Evolutionary conservation across 2,113 vertebrate species (phyloP).

Genomic region (Sorex araneus): DNA sequence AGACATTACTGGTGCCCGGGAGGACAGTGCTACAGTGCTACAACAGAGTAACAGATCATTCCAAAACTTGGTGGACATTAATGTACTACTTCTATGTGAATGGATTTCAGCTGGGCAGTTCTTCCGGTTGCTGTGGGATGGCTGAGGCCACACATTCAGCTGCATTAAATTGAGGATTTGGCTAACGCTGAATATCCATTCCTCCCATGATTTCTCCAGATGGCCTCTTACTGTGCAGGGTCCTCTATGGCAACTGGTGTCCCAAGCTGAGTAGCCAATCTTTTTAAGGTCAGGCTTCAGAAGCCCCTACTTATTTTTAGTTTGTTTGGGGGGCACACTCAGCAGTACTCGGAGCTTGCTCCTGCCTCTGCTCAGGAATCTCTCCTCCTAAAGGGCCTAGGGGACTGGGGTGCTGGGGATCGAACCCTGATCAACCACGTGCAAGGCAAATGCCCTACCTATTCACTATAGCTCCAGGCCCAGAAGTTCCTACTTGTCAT

Average conservation of each 20-base stretch:
- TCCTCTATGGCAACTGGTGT: neutral
- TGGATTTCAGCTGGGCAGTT: neutral
- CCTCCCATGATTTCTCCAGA: neutral
- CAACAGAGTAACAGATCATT: neutral
- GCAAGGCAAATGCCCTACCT: too few relatives aligned
- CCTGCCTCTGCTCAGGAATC: too few relatives aligned
- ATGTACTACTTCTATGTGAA: neutral
- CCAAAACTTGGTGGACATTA: neutral
- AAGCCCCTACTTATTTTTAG: neutral
- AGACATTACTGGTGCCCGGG: too few relatives aligned
- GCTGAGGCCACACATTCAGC: neutral
- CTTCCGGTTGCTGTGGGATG: neutral
- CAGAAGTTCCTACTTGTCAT: neutral
- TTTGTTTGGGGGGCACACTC: neutral
- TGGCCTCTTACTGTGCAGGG: neutral
- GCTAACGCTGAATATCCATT: neutral
- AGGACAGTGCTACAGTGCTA: too few relatives aligned
- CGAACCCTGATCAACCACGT: too few relatives aligned
- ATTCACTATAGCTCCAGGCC: neutral
- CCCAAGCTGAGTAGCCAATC: neutral
- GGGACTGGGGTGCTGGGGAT: too few relatives aligned
- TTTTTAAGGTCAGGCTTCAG: neutral
- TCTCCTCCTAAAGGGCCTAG: too few relatives aligned
- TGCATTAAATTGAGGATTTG: conserved; percentile 40
- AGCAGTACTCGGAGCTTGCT: too few relatives aligned